Evolutionary conservation across 2,888 invertebrate species (phyloP), one percentile per base, ranked within the genome.

Genomic region (Euzetes globulus): DNA sequence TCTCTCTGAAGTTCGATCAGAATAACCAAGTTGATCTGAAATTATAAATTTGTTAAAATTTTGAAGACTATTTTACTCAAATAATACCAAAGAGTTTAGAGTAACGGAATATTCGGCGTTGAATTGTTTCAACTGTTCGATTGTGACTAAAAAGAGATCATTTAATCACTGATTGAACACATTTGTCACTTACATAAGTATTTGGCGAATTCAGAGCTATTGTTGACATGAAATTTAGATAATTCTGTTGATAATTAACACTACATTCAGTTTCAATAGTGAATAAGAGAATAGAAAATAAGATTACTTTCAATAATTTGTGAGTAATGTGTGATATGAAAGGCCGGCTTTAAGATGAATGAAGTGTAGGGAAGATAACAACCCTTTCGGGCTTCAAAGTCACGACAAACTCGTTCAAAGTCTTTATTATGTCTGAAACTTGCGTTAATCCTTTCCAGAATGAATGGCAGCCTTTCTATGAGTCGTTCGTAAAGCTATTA

Each of bases 1-100:
- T 96, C 95, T 77, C 94, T 85, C 82, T 94, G 92, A 78, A 97
- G 83, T 82, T 95, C 94, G 81, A 92, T 90, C 71, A 96, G 84
- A 78, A 91, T 89, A 41, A 91, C 90, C 81, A 90, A 87, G 84
- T 94, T 93, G 81, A 91, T 90, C 81, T 86, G 78, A 41, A 78
- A 78, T 25, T 13, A 6, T n/a, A 27, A 58, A 7, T 29, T 70
- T 71, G 29, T 77, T 77, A 77, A 75, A 15, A 50, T 27, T 52
- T n/a, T n/a, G n/a, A 17, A 65, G 22, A n/a, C 19, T 13, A 63
- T 50, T 73, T 71, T 19, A 33, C n/a, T 74, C 27, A 72, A 68
- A 11, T 33, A 81, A 79, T 77, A 82, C 82, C 68, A 81, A 79
- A 72, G 79, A 79, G 72, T 79, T 77, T 5, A 88, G 80, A 55